Evolutionary conservation across 2,113 vertebrate genomes (phyloP).

Genomic region (Phainopepla nitens): DNA sequence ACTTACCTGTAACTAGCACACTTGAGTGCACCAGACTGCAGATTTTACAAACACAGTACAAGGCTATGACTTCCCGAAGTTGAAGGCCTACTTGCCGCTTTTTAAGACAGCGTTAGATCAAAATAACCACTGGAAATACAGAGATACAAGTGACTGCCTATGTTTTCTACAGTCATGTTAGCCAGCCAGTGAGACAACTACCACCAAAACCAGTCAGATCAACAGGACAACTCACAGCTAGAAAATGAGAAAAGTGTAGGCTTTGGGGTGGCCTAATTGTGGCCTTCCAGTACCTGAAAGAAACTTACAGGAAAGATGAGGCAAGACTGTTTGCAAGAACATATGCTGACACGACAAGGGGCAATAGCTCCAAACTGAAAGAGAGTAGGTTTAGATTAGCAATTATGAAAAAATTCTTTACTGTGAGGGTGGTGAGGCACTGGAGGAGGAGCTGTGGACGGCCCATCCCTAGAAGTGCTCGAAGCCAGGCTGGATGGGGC

Average conservation of each 20-base stretch:
- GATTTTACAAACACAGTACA: not conserved
- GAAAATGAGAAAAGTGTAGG: not conserved
- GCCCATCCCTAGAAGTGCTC: not conserved
- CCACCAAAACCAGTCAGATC: not conserved
- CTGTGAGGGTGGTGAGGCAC: not conserved
- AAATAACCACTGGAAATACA: not conserved
- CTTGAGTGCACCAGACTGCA: not conserved
- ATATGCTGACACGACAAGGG: not conserved
- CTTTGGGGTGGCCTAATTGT: not conserved
- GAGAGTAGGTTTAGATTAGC: not conserved
- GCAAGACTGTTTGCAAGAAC: not conserved
- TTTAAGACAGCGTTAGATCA: not conserved
- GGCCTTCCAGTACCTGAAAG: not conserved
- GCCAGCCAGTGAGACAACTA: not conserved
- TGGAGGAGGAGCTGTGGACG: not conserved
- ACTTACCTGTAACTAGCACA: accelerated
- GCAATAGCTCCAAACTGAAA: not conserved
- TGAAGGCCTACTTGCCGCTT: accelerated
- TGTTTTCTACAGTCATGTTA: accelerated
- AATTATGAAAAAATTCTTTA: not conserved
- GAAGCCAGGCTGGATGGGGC: not conserved
- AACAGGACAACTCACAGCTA: not conserved
- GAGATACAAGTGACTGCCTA: accelerated
- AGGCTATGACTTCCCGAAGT: not conserved
- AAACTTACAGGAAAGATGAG: not conserved